Percentiles rank a stretch among this genome's conserved stretches.
phyloP scores from a whole-genome alignment of 2,888 invertebrate genomes.

The Pheosia gnoma region DNA sequence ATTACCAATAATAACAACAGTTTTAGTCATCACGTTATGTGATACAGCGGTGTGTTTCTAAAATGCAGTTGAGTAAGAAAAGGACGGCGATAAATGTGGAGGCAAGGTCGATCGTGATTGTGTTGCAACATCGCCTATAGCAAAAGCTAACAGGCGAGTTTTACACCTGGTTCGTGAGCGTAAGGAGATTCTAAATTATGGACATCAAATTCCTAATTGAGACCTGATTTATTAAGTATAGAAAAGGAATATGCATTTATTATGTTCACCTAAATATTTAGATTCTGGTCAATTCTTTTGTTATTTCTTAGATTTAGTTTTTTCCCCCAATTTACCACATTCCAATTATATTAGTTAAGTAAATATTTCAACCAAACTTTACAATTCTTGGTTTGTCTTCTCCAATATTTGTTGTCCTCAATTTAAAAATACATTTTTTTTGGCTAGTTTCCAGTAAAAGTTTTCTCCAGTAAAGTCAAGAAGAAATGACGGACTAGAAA shows the following conservation, averaged over 20 bases:
- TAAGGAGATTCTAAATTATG: conserved; percentile 62
- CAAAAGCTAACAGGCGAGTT: conserved; percentile 58
- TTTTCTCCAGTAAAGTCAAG: not conserved
- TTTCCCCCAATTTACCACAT: not conserved
- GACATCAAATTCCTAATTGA: conserved; percentile 43
- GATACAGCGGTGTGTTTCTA: conserved; percentile 11
- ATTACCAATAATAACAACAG: conserved; percentile 32
- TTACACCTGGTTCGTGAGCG: conserved; percentile 68
- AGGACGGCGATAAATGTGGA: conserved; percentile 48
- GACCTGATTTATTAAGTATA: conserved; percentile 36
- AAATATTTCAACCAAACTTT: not conserved
- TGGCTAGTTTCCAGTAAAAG: conserved; percentile 5
- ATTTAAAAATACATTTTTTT: not conserved
- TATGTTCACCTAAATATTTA: too few species aligned
- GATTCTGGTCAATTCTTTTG: too few species aligned
- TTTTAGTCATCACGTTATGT: conserved; percentile 21
- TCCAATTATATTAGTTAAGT: not conserved
- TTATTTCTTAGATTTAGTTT: too few species aligned
- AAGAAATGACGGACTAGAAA: too few species aligned
- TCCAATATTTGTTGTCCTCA: not conserved
- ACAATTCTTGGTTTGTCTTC: not conserved
- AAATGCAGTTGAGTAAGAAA: conserved; percentile 38
- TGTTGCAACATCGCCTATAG: conserved; percentile 58
- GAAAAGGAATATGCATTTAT: too few species aligned
- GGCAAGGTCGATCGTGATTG: conserved; percentile 73